Evolutionary conservation across 2,113 vertebrate genomes (phyloP).

Genomic region (Mormyrus iriodes): DNA sequence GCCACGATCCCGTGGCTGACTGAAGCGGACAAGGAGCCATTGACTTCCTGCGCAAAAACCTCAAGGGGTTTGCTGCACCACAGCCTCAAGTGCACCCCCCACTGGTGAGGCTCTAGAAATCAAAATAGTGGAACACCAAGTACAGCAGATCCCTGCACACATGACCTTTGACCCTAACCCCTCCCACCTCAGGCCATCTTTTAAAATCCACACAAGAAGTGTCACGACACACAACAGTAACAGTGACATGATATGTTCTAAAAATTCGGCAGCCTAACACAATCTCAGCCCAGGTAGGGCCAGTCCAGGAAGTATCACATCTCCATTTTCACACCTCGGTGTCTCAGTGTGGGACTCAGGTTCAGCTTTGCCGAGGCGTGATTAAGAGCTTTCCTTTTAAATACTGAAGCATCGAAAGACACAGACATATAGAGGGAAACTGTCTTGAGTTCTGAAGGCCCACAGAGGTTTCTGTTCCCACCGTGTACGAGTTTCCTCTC

Average conservation of each 20-base stretch:
- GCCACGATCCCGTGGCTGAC: slow-evolving; percentile 8
- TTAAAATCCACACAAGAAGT: background rate
- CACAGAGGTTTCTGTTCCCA: background rate
- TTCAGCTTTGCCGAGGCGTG: background rate
- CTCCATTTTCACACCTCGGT: background rate
- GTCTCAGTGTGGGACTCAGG: background rate
- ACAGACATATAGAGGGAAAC: background rate
- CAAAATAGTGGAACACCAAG: background rate
- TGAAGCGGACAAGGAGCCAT: slow-evolving; percentile 8
- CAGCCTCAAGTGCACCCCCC: background rate
- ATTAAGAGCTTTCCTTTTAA: background rate
- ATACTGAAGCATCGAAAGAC: background rate
- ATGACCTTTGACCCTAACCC: background rate
- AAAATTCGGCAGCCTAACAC: background rate
- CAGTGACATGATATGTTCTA: background rate
- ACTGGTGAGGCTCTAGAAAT: background rate
- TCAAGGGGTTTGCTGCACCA: background rate
- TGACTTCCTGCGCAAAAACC: slow-evolving; percentile 8
- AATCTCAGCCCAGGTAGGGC: background rate
- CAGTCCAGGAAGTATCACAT: background rate
- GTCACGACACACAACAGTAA: background rate
- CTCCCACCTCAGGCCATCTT: background rate
- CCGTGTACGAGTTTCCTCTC: background rate
- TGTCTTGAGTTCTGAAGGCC: no score
- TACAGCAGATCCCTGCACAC: background rate